A percentile compares a stretch with the other conserved stretches of the same genome.
Conservation (phyloP, 2,797 vertebrate genomes). For the Cheirogaleus major region DNA sequence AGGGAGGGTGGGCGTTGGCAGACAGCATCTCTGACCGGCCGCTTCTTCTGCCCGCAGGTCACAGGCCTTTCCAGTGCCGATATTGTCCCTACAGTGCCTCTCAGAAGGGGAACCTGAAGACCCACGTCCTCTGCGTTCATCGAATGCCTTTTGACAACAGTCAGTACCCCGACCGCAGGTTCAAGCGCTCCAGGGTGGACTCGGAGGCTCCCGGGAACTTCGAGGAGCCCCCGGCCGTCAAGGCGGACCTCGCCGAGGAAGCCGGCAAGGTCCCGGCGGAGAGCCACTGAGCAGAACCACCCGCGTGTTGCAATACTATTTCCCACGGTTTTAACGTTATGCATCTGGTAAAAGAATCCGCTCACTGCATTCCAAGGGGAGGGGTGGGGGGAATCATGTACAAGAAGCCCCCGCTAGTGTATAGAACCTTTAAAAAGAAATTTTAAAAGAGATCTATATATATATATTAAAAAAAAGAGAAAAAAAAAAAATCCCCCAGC, state of each 20-base stretch:
- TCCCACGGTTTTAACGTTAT: constrained; percentile 36
- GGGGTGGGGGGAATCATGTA: background rate
- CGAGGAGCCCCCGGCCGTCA: constrained; percentile 85
- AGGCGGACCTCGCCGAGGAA: constrained; percentile 81
- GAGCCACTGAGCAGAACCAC: constrained; percentile 54
- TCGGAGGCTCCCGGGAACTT: constrained; percentile 84
- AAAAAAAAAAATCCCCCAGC: constrained; percentile 77
- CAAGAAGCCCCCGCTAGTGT: constrained; percentile 70
- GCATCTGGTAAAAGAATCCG: constrained; percentile 67
- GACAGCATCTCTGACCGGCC: constrained; percentile 63
- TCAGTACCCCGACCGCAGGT: constrained; percentile 95
- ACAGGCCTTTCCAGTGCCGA: constrained; percentile 94
- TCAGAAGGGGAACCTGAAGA: constrained; percentile 98
- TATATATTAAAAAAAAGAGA: constrained; percentile 75
- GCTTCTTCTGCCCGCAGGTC: constrained; percentile 85
- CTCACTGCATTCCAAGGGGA: constrained; percentile 65
- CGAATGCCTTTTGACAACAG: constrained; percentile 98
- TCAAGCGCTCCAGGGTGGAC: constrained; percentile 93
- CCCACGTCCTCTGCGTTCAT: constrained; percentile 95
- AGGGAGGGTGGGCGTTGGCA: accelerated
- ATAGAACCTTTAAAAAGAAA: constrained; percentile 79
- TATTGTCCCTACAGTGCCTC: constrained; percentile 96
- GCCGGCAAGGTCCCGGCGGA: constrained; percentile 82
- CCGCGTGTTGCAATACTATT: constrained; percentile 74
- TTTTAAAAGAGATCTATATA: constrained; percentile 75